A percentile compares a stretch with the other conserved stretches of the same genome.
Evolutionary conservation across 2,888 invertebrate genomes (phyloP).

Genomic region (Papilio protenor): DNA sequence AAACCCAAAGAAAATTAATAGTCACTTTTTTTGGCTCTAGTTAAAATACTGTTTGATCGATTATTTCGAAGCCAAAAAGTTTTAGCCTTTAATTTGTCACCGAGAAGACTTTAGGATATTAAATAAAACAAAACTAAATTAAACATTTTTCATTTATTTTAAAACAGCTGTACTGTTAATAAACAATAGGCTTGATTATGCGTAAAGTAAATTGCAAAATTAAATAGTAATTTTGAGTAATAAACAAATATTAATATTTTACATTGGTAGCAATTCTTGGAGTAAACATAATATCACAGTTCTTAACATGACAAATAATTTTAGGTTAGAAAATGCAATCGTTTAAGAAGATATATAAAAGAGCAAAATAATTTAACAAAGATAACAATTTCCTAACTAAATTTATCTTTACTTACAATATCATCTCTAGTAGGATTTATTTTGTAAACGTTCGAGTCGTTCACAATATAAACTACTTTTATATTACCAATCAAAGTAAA

Average conservation of each 20-base stretch:
- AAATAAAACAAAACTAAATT: slow-evolving; percentile 44
- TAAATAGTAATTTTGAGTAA: slow-evolving; percentile 1
- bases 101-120: not conserved
- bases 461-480: not conserved
- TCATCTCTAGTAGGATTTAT: not conserved
- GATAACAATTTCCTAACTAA: not conserved
- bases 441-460: not conserved
- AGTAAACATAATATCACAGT: slow-evolving; percentile 41
- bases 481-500: slow-evolving; percentile 32
- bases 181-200: slow-evolving; percentile 61
- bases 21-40: too few relatives aligned
- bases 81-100: too few relatives aligned
- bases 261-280: slow-evolving; percentile 25
- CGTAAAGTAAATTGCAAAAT: slow-evolving; percentile 2
- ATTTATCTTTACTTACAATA: slow-evolving; percentile 1
- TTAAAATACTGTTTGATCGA: too few relatives aligned
- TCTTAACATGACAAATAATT: slow-evolving; percentile 25
- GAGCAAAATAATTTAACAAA: not conserved
- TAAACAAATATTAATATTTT: not conserved
- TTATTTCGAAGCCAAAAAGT: too few relatives aligned
- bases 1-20: too few relatives aligned
- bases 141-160: slow-evolving; percentile 74
- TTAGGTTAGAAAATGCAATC: not conserved
- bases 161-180: slow-evolving; percentile 72
- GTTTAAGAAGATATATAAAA: not conserved